Conservation (phyloP, 2,113 vertebrate genomes). For the Chaenocephalus aceratus region DNA sequence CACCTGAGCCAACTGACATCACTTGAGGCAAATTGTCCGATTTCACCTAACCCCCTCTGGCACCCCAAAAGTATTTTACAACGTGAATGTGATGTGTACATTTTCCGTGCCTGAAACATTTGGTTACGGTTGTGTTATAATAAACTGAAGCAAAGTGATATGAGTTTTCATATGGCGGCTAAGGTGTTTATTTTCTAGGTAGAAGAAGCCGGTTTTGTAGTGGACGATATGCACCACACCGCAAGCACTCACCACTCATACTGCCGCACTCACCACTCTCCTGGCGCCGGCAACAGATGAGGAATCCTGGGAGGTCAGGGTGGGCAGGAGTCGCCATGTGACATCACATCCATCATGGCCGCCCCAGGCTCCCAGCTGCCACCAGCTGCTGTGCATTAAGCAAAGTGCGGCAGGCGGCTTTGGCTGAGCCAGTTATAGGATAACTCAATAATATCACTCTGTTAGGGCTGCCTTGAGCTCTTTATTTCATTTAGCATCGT, state of each 20-base stretch:
- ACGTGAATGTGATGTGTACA: neutral
- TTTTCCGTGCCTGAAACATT: neutral
- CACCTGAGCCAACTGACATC: neutral
- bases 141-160: neutral
- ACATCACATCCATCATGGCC: constrained; percentile 72
- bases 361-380: constrained; percentile 63
- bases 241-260: constrained; percentile 16
- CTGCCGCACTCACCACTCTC: constrained; percentile 24
- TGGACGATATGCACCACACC: neutral
- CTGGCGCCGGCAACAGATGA: constrained; percentile 35
- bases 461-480: constrained; percentile 71
- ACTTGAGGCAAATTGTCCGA: too few relatives aligned
- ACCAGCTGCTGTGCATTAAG: constrained; percentile 83
- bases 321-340: constrained; percentile 50
- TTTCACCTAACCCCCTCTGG: neutral
- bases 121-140: neutral
- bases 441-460: constrained; percentile 80
- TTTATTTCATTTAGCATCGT: constrained; percentile 79
- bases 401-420: constrained; percentile 81
- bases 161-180: neutral
- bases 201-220: neutral
- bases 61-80: neutral
- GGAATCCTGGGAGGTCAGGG: constrained; percentile 60
- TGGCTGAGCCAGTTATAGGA: constrained; percentile 81
- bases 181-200: fast-evolving